Conservation (phyloP, 2,888 invertebrate genomes). For the Dorcus hopei region DNA sequence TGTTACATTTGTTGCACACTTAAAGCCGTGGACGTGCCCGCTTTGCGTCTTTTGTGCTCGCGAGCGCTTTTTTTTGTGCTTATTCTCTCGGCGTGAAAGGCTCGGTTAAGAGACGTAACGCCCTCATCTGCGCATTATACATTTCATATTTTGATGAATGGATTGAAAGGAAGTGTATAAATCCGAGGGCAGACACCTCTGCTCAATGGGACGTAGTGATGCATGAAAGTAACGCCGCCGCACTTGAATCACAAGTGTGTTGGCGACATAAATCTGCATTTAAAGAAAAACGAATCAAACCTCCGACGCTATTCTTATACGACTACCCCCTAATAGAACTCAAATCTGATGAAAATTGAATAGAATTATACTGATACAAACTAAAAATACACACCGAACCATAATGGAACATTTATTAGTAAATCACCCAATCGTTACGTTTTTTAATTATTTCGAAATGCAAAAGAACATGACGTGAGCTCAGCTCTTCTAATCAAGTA, state of each 20-base stretch:
- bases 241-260: conserved; percentile 25
- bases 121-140: conserved; percentile 28
- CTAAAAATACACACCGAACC: too few relatives aligned
- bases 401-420: too few relatives aligned
- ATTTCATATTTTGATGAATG: conserved; percentile 29
- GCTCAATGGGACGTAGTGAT: conserved; percentile 28
- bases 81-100: conserved; percentile 29
- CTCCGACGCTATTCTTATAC: background rate
- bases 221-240: conserved; percentile 26
- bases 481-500: too few relatives aligned
- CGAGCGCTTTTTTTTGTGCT: conserved; percentile 25
- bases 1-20: too few relatives aligned
- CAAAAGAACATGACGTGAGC: too few relatives aligned
- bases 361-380: too few relatives aligned
- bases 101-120: conserved; percentile 16
- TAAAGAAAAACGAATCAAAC: conserved; percentile 1
- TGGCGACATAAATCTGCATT: conserved; percentile 1
- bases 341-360: too few relatives aligned
- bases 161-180: conserved; percentile 30
- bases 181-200: conserved; percentile 26
- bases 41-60: conserved; percentile 32
- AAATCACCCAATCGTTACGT: too few relatives aligned
- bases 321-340: too few relatives aligned
- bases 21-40: conserved; percentile 25
- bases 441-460: too few relatives aligned